phyloP scores from a whole-genome alignment of 2,113 vertebrate genomes.

The Orycteropus afer region DNA sequence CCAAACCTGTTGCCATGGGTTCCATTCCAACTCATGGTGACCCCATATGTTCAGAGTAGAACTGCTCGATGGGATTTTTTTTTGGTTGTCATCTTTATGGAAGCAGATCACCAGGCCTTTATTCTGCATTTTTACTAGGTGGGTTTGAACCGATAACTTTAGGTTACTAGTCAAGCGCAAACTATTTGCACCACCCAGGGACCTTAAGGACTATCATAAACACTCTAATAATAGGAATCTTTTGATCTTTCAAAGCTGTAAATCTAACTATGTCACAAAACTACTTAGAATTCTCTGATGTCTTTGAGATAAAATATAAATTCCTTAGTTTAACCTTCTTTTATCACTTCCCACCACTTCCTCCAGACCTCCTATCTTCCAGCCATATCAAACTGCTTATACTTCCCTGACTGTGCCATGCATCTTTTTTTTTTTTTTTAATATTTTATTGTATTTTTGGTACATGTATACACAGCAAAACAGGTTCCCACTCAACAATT shows the following conservation, averaged over 20 bases:
- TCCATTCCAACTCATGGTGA: no score
- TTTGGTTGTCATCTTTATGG: background rate
- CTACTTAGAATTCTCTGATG: background rate
- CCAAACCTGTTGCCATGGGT: background rate
- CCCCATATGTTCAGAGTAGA: background rate
- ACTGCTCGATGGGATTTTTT: background rate
- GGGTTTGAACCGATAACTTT: background rate
- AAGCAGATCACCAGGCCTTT: no score
- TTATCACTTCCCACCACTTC: background rate
- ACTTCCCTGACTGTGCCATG: background rate
- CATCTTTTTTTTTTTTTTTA: background rate
- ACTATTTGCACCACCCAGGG: background rate
- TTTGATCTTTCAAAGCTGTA: background rate
- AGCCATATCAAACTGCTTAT: background rate
- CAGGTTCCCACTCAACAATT: background rate
- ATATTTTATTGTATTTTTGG: background rate
- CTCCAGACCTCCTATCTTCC: background rate
- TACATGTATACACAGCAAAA: background rate
- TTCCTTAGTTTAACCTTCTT: background rate
- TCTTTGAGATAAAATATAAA: background rate
- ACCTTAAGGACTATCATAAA: background rate
- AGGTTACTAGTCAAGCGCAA: background rate
- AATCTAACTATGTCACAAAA: background rate
- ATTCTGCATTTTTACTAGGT: no score
- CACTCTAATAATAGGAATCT: background rate